Evolutionary conservation across 2,113 vertebrate species (phyloP).

Genomic region (Embiotoca jacksoni): DNA sequence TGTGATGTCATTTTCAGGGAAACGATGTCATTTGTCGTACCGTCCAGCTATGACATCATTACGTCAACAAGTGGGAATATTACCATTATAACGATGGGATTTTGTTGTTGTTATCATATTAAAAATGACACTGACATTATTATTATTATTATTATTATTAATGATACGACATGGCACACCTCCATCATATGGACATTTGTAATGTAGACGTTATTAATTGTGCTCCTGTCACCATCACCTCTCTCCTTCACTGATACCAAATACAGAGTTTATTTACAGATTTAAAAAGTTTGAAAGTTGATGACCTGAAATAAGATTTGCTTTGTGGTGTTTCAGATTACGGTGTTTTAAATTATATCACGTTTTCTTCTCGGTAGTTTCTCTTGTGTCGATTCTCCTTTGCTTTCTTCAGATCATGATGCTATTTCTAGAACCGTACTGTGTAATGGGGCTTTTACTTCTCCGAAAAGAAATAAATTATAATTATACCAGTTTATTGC

Average conservation of each 20-base stretch:
- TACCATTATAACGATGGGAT: too few relatives aligned
- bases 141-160: too few relatives aligned
- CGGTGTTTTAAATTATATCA: slow-evolving; percentile 50
- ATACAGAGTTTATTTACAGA: slow-evolving; percentile 42
- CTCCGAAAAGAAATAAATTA: slow-evolving; percentile 64
- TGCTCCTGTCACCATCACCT: slow-evolving; percentile 6
- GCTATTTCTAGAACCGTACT: slow-evolving; percentile 40
- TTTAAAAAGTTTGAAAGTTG: slow-evolving; percentile 14
- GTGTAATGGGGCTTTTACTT: slow-evolving; percentile 46
- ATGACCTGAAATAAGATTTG: slow-evolving; percentile 14
- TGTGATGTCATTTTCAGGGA: slow-evolving; percentile 65
- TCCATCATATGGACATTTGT: slow-evolving; percentile 44
- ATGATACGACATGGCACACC: too few relatives aligned
- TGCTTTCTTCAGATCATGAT: slow-evolving; percentile 25
- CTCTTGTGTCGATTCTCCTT: slow-evolving; percentile 13
- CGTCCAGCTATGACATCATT: too few relatives aligned
- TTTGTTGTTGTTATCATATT: too few relatives aligned
- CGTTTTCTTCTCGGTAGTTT: slow-evolving; percentile 13
- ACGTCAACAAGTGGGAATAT: too few relatives aligned
- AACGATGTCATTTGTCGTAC: slow-evolving; percentile 17
- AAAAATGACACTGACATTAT: too few relatives aligned
- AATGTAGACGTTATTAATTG: slow-evolving; percentile 16
- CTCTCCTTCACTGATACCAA: slow-evolving; percentile 38
- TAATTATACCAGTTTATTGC: not conserved
- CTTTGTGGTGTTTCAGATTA: slow-evolving; percentile 32